Conservation (phyloP, 2,113 vertebrate genomes). For the Gnathonemus longibarbis region DNA sequence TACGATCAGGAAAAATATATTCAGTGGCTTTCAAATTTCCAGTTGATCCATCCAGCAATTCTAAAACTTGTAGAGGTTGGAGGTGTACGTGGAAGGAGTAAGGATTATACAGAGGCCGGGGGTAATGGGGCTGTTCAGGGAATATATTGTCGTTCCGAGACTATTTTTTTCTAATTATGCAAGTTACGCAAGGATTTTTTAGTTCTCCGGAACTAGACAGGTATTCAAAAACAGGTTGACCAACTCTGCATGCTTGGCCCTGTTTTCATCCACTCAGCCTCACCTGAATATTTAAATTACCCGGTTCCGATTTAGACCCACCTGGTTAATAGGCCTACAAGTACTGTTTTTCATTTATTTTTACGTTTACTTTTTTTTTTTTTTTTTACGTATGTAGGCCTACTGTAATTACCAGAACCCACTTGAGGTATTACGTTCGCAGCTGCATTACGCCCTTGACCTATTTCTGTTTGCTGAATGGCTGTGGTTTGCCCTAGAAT, state of each 20-base stretch:
- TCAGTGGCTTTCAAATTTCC: not conserved
- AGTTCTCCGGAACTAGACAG: not conserved
- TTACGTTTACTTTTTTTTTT: not conserved
- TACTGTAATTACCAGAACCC: not conserved
- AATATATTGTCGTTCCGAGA: not conserved
- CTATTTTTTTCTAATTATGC: not conserved
- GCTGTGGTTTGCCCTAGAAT: not conserved
- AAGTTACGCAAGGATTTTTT: not conserved
- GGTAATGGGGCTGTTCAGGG: not conserved
- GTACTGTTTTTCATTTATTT: not conserved
- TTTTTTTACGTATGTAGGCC: not conserved
- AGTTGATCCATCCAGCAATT: not conserved
- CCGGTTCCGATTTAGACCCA: not conserved
- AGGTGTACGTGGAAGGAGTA: not conserved
- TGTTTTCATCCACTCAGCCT: not conserved
- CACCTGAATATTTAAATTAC: not conserved
- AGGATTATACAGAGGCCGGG: not conserved
- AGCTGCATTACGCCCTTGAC: not conserved
- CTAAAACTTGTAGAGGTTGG: not conserved
- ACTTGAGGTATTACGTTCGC: not conserved
- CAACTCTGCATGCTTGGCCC: not conserved
- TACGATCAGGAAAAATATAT: not conserved
- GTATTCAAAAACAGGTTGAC: not conserved
- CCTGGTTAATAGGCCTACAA: not conserved
- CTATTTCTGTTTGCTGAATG: not conserved